Conservation (phyloP, 1,140 invertebrate species). For the Heliconius melpomene region DNA sequence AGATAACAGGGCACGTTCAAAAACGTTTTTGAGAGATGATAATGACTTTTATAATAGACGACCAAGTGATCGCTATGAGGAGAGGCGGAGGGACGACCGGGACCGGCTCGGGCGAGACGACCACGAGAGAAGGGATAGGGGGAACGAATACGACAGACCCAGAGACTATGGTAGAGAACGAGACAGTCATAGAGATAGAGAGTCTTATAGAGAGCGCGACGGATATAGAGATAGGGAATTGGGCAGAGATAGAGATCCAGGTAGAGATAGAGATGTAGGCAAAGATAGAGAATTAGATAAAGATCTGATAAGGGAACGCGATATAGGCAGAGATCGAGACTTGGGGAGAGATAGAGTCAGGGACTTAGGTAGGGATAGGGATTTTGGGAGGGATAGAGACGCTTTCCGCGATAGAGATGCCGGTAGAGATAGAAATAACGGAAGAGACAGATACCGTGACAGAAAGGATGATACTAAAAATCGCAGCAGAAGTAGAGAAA, state of each 20-base stretch:
- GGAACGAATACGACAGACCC: constrained; percentile 40
- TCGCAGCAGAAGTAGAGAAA: constrained; percentile 53
- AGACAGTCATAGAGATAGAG: constrained; percentile 31
- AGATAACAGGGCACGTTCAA: constrained; percentile 48
- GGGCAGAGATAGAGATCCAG: constrained; percentile 25
- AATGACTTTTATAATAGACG: constrained; percentile 51
- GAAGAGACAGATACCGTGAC: constrained; percentile 32
- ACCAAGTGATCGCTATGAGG: constrained; percentile 49
- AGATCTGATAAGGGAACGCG: constrained; percentile 24
- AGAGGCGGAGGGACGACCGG: constrained; percentile 66
- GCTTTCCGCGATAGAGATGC: neutral
- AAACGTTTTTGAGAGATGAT: constrained; percentile 41
- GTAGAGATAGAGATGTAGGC: constrained; percentile 29
- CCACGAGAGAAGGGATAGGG: constrained; percentile 53
- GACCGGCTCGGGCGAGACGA: constrained; percentile 61
- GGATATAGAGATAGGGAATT: constrained; percentile 29
- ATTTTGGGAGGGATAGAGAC: neutral
- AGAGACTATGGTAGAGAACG: constrained; percentile 39
- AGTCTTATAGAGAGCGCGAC: constrained; percentile 26
- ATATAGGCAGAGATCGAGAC: constrained; percentile 34
- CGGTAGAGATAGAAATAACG: constrained; percentile 14
- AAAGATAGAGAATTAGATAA: constrained; percentile 29
- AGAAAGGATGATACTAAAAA: constrained; percentile 53
- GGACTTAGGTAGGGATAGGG: constrained; percentile 37
- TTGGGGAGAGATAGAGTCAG: constrained; percentile 23